phyloP scores from a whole-genome alignment of 2,797 vertebrate genomes.

The Pelobates cultripes region DNA sequence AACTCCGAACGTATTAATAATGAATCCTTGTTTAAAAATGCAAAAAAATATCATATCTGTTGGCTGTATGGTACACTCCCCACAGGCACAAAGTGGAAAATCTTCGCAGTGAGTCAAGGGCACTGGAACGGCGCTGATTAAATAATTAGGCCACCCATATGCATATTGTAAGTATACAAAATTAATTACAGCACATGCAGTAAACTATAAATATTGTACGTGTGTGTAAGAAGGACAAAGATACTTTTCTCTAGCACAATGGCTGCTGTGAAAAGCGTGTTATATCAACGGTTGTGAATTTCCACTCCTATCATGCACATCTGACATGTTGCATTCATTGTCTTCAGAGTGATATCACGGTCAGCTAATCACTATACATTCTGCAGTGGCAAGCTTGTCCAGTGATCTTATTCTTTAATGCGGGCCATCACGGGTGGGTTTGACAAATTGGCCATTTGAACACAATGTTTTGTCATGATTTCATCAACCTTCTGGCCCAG shows the following conservation, averaged over 20 bases:
- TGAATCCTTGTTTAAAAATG: slow-evolving; percentile 38
- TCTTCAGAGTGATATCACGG: too few relatives aligned
- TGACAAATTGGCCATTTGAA: too few relatives aligned
- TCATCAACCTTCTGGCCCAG: too few relatives aligned
- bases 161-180: slow-evolving; percentile 2
- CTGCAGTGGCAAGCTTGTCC: too few relatives aligned
- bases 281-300: too few relatives aligned
- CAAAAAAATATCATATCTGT: slow-evolving; percentile 14
- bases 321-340: too few relatives aligned
- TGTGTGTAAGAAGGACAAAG: background rate
- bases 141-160: slow-evolving; percentile 49
- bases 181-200: slow-evolving; percentile 26
- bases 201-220: slow-evolving; percentile 24
- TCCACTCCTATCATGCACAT: too few relatives aligned
- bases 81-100: slow-evolving; percentile 18
- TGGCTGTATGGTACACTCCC: slow-evolving; percentile 33
- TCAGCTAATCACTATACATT: too few relatives aligned
- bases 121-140: slow-evolving; percentile 20
- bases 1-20: slow-evolving; percentile 44
- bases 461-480: too few relatives aligned
- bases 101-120: slow-evolving; percentile 30
- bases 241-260: background rate
- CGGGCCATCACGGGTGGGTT: too few relatives aligned
- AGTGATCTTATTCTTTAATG: too few relatives aligned
- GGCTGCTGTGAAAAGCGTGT: background rate